A percentile compares a stretch with the other conserved stretches of the same genome.
Evolutionary conservation across 2,113 vertebrate genomes (phyloP).

Genomic region (Daboia siamensis): DNA sequence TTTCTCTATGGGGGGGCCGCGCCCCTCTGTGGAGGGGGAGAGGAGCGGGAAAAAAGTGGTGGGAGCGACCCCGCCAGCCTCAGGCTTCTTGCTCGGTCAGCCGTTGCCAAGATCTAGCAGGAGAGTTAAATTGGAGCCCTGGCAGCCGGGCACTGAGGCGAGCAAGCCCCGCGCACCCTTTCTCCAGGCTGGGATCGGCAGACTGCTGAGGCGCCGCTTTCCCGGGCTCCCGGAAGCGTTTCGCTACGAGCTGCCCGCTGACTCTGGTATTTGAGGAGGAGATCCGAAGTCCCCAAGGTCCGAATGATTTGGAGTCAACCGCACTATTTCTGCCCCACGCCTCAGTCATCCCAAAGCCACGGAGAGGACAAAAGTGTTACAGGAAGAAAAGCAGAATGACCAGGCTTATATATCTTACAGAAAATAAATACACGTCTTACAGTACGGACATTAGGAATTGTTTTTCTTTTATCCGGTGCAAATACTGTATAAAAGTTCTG

Average conservation of each 20-base stretch:
- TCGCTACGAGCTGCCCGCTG: fast-evolving
- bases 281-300: background rate
- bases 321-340: background rate
- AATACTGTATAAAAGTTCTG: background rate
- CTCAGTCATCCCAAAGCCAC: background rate
- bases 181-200: background rate
- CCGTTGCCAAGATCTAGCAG: conserved; percentile 56
- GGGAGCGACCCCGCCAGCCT: conserved; percentile 63
- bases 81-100: conserved; percentile 73
- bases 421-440: background rate
- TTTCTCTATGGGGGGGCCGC: background rate
- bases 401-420: background rate
- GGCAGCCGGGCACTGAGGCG: conserved; percentile 30
- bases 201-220: background rate
- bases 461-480: background rate
- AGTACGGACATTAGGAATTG: background rate
- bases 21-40: conserved; percentile 24
- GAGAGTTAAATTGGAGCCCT: conserved; percentile 58
- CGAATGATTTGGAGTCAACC: background rate
- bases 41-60: conserved; percentile 21
- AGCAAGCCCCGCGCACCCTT: background rate
- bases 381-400: fast-evolving
- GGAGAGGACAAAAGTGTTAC: background rate
- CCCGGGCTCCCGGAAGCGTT: background rate
- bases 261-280: fast-evolving